These are phyloP conservation scores for Eubucco bourcierii DNA, from an alignment of 2,113 vertebrate genomes.

Conservation along the genomic window DNA sequence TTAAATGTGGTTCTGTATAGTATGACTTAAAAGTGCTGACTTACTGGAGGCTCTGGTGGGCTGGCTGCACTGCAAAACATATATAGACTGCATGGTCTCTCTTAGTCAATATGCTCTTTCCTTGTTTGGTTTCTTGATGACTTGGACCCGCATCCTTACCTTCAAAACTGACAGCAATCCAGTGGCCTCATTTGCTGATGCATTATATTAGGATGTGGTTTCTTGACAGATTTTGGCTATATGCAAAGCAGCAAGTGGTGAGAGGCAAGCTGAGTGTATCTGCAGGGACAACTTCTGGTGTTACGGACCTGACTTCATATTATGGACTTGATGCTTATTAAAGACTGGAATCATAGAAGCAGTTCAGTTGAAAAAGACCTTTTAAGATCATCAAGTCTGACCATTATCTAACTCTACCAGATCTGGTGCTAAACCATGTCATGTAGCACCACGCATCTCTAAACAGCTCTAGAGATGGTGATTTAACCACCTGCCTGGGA, in stretches of 20 bases:
- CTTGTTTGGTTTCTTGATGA: background rate
- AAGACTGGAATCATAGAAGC: background rate
- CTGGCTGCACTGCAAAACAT: background rate
- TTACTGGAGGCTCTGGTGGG: background rate
- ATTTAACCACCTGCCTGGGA: too few species aligned
- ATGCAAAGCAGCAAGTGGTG: background rate
- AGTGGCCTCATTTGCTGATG: background rate
- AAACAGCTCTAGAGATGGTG: too few species aligned
- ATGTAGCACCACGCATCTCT: too few species aligned
- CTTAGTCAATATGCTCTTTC: background rate
- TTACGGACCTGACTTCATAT: too few species aligned
- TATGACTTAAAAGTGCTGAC: background rate
- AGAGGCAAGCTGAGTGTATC: background rate
- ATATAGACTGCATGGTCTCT: background rate
- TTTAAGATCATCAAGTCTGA: too few species aligned
- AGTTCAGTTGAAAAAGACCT: too few species aligned
- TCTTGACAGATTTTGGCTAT: background rate
- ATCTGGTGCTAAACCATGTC: too few species aligned
- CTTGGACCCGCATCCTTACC: background rate
- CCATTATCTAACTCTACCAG: too few species aligned
- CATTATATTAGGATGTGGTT: background rate
- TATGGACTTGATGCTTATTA: background rate
- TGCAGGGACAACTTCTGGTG: rapidly evolving
- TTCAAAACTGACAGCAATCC: background rate
- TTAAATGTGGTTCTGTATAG: background rate